phyloP scores from a whole-genome alignment of 2,888 invertebrate genomes.

The Ectobius pallidus region DNA sequence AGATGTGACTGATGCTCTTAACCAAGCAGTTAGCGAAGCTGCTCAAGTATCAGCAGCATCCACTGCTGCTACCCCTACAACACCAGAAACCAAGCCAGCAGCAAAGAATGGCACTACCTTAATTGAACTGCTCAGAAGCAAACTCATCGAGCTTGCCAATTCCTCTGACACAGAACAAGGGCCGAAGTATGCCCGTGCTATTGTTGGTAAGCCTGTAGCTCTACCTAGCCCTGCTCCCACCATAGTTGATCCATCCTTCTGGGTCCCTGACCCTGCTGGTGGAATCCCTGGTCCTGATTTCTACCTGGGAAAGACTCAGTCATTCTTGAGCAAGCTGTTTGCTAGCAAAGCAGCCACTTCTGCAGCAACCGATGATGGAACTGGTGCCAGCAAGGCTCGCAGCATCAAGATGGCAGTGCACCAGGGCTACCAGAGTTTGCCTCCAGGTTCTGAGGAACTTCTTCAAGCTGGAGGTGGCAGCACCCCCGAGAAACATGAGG shows the following conservation, averaged over 20 bases:
- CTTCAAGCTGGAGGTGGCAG: slow-evolving; percentile 53
- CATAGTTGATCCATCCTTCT: slow-evolving; percentile 45
- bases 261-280: slow-evolving; percentile 45
- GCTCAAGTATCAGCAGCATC: slow-evolving; percentile 7
- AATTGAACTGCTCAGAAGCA: slow-evolving; percentile 49
- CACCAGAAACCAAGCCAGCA: neutral
- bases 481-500: slow-evolving; percentile 51
- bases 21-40: slow-evolving; percentile 44
- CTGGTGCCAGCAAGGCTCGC: slow-evolving; percentile 10
- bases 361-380: slow-evolving; percentile 21
- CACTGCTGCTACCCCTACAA: slow-evolving; percentile 11
- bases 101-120: slow-evolving; percentile 47
- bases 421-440: slow-evolving; percentile 54
- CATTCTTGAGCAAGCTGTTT: slow-evolving; percentile 17
- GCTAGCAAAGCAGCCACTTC: slow-evolving; percentile 43
- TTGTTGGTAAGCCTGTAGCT: neutral
- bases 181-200: slow-evolving; percentile 19
- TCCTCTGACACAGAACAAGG: neutral
- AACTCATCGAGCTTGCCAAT: slow-evolving; percentile 45
- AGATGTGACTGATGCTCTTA: slow-evolving; percentile 49
- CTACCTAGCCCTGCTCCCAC: slow-evolving; percentile 41
- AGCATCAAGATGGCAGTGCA: slow-evolving; percentile 52
- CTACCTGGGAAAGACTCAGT: slow-evolving; percentile 18
- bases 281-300: slow-evolving; percentile 42
- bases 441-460: slow-evolving; percentile 51